Evolutionary conservation across 2,888 invertebrate genomes (phyloP).

Genomic region (Coecobrya sp.): DNA sequence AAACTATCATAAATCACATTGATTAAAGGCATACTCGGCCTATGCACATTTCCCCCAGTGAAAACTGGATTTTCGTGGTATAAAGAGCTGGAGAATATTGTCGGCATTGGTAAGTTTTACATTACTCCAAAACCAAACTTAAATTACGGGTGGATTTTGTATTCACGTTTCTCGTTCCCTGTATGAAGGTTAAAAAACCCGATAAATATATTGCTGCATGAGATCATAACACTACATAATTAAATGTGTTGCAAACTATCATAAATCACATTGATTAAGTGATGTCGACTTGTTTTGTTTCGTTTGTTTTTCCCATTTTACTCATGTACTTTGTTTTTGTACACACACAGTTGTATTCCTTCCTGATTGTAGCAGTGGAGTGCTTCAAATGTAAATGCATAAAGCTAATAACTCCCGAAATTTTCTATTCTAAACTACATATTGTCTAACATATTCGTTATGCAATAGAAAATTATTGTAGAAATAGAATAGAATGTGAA

Average conservation of each 20-base stretch:
- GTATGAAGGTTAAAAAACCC: not conserved
- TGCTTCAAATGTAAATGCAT: too few relatives aligned
- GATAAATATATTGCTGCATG: not conserved
- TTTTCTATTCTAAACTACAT: too few relatives aligned
- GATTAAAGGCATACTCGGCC: constrained; percentile 2
- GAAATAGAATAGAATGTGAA: too few relatives aligned
- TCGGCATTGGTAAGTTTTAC: too few relatives aligned
- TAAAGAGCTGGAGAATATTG: not conserved
- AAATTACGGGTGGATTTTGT: too few relatives aligned
- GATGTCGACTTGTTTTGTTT: constrained; percentile 18
- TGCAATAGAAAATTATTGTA: too few relatives aligned
- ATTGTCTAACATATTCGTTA: too few relatives aligned
- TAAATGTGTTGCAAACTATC: constrained; percentile 10
- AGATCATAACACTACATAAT: constrained; percentile 13
- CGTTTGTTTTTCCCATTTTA: not conserved
- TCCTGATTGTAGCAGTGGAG: not conserved
- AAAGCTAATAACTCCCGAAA: too few relatives aligned
- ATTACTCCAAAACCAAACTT: too few relatives aligned
- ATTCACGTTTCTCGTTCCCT: too few relatives aligned
- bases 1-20: constrained; percentile 27
- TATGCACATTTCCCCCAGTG: not conserved
- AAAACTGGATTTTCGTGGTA: not conserved
- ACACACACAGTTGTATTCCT: not conserved
- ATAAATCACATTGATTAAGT: constrained; percentile 46
- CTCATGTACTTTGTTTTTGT: not conserved